Percentiles rank a stretch among this genome's conserved stretches.
These are phyloP conservation scores for Pelodiscus sinensis DNA, from an alignment of 2,113 vertebrate species.

Conservation along the genomic window DNA sequence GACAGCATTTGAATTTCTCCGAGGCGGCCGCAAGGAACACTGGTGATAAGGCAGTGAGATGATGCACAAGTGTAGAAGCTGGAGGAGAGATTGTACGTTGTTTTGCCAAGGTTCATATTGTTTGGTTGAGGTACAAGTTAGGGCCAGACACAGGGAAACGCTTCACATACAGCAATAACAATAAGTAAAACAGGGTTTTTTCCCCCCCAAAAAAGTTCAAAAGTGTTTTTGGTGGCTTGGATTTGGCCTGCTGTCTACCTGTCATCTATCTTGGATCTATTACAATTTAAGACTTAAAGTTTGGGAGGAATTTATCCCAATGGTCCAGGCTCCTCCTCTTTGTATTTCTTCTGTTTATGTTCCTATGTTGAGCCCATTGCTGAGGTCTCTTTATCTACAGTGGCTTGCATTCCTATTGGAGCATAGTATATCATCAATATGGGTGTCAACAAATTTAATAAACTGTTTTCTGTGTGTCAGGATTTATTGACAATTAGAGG, in stretches of 20 bases:
- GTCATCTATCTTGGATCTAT: neutral
- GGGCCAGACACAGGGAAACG: neutral
- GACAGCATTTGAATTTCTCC: no score
- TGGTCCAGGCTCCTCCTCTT: neutral
- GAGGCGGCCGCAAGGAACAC: no score
- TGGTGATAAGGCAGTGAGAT: accelerated
- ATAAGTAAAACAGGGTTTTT: neutral
- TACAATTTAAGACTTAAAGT: neutral
- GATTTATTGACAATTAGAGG: neutral
- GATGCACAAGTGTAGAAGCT: neutral
- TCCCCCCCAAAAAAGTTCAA: neutral
- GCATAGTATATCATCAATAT: no score
- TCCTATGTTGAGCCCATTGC: neutral
- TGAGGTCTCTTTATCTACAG: neutral
- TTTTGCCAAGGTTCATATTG: neutral
- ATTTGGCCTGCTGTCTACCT: neutral
- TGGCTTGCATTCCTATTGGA: accelerated
- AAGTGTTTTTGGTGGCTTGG: neutral
- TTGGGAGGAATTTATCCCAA: neutral
- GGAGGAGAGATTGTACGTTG: neutral
- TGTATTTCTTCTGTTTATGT: neutral
- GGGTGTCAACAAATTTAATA: neutral
- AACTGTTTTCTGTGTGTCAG: neutral
- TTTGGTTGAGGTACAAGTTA: neutral
- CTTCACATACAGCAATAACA: neutral